Evolutionary conservation across 2,113 vertebrate genomes (phyloP).

Genomic region (Onychorhynchus coronatus): DNA sequence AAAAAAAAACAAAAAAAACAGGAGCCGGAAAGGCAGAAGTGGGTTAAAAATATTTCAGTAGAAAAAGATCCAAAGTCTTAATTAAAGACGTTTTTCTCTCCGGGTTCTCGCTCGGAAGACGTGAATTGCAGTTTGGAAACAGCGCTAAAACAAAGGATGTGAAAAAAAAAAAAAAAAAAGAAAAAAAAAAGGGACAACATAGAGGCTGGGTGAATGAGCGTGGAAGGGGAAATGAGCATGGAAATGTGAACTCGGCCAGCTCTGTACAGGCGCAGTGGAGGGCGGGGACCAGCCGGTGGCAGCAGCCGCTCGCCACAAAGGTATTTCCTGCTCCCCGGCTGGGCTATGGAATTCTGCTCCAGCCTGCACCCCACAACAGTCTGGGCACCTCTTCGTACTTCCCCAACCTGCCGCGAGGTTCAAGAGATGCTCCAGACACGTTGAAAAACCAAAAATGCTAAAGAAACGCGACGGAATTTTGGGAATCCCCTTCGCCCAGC

Average conservation of each 20-base stretch:
- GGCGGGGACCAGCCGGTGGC: background rate
- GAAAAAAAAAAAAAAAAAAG: fast-evolving
- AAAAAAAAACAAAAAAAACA: background rate
- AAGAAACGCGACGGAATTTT: fast-evolving
- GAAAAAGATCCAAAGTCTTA: background rate
- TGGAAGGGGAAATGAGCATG: background rate
- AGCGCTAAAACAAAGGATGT: fast-evolving
- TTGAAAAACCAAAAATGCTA: fast-evolving
- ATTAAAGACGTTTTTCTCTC: background rate
- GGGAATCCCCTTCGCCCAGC: fast-evolving
- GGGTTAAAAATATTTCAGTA: background rate
- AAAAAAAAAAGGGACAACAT: fast-evolving
- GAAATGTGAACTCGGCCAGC: fast-evolving
- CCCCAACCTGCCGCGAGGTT: fast-evolving
- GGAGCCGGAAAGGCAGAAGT: background rate
- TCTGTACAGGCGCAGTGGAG: background rate
- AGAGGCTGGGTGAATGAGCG: fast-evolving
- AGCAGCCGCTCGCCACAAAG: background rate
- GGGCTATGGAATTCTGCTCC: background rate
- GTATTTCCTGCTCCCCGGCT: fast-evolving
- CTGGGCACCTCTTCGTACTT: background rate
- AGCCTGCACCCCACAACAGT: background rate
- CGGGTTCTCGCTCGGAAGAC: background rate
- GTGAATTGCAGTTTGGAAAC: fast-evolving
- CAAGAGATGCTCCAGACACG: fast-evolving